These are phyloP conservation scores for Hemicordylus capensis DNA, from an alignment of 2,113 vertebrate species.

Conservation along the genomic window DNA sequence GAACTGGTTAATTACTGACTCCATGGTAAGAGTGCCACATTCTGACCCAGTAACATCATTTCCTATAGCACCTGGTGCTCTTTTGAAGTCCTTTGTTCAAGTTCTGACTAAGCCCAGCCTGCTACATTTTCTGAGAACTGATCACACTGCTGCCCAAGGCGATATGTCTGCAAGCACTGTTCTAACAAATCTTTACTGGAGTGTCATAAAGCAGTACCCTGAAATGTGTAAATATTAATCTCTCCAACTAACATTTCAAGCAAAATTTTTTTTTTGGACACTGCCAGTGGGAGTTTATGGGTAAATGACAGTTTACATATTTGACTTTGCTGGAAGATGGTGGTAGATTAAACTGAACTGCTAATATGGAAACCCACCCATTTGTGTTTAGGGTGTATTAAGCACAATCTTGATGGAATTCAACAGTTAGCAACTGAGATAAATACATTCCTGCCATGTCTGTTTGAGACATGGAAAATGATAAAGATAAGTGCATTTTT, in stretches of 20 bases:
- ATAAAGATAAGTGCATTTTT: background rate
- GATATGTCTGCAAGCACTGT: constrained; percentile 24
- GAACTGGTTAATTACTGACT: constrained; percentile 46
- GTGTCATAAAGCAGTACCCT: constrained; percentile 31
- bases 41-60: constrained; percentile 37
- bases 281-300: background rate
- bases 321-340: constrained; percentile 6
- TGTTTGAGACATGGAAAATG: background rate
- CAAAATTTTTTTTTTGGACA: background rate
- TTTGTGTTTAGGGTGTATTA: background rate
- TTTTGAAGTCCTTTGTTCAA: constrained; percentile 64
- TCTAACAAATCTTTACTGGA: constrained; percentile 30
- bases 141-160: constrained; percentile 47
- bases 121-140: constrained; percentile 34
- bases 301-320: constrained; percentile 34
- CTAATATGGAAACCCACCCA: background rate
- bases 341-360: constrained; percentile 14
- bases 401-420: background rate
- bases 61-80: constrained; percentile 51
- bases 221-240: constrained; percentile 37
- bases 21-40: constrained; percentile 21
- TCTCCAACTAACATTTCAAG: constrained; percentile 11
- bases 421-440: background rate
- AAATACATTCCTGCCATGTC: background rate
- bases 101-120: constrained; percentile 44